These are phyloP conservation scores for Papilio glaucus DNA, from an alignment of 1,140 invertebrate genomes.

Conservation along the genomic window DNA sequence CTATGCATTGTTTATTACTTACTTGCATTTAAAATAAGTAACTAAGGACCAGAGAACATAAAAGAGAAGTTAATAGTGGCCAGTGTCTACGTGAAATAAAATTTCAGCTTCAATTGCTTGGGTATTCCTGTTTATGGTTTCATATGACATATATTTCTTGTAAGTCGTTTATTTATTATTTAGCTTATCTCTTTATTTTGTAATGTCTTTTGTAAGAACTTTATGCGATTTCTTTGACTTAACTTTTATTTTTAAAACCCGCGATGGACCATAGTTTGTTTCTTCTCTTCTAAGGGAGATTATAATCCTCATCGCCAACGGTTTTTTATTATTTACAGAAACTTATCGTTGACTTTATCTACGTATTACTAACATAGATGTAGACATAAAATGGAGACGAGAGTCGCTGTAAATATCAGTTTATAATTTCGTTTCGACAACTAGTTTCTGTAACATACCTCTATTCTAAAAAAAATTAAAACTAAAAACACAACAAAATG, in stretches of 20 bases:
- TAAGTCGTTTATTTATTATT: slow-evolving; percentile 21
- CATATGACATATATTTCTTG: not conserved
- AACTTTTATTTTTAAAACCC: not conserved
- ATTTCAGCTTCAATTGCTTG: slow-evolving; percentile 9
- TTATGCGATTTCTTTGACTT: slow-evolving; percentile 11
- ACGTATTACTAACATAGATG: too few relatives aligned
- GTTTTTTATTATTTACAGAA: too few relatives aligned
- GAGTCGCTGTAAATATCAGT: too few relatives aligned
- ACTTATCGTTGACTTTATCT: too few relatives aligned
- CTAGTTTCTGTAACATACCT: too few relatives aligned
- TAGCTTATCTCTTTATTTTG: slow-evolving; percentile 7
- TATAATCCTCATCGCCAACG: too few relatives aligned
- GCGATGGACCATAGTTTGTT: too few relatives aligned
- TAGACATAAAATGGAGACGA: too few relatives aligned
- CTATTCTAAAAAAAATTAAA: too few relatives aligned
- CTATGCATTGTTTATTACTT: slow-evolving; percentile 34
- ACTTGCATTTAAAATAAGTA: slow-evolving; percentile 11
- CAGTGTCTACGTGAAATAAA: slow-evolving; percentile 10
- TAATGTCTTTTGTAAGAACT: not conserved
- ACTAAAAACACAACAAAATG: too few relatives aligned
- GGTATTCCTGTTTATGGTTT: slow-evolving; percentile 18
- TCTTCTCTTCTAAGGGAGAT: too few relatives aligned
- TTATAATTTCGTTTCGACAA: too few relatives aligned
- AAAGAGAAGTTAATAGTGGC: slow-evolving; percentile 13
- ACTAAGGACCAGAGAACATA: not conserved